Percentiles rank a stretch among this genome's conserved stretches.
Conservation (phyloP, 2,113 vertebrate genomes). For the Amblyopsis rosae region DNA sequence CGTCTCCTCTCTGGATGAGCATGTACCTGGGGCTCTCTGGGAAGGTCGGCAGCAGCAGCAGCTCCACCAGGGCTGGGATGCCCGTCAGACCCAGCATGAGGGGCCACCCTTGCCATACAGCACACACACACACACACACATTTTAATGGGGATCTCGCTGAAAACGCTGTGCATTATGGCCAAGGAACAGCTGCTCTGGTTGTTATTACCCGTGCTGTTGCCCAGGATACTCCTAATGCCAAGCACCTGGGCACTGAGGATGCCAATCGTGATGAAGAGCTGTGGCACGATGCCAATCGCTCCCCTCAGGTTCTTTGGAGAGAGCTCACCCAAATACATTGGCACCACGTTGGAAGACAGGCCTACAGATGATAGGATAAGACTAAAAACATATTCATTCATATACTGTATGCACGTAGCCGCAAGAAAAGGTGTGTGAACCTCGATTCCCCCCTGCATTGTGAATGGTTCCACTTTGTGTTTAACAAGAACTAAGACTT, state of each 20-base stretch:
- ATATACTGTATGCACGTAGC: too few species aligned
- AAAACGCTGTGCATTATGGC: background rate
- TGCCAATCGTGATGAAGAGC: conserved; percentile 92
- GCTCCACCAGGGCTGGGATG: conserved; percentile 82
- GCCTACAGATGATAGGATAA: conserved; percentile 68
- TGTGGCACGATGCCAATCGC: conserved; percentile 85
- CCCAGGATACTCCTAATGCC: conserved; percentile 84
- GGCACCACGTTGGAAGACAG: conserved; percentile 93
- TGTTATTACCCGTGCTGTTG: conserved; percentile 72
- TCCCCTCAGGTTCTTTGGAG: conserved; percentile 90
- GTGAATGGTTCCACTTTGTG: too few species aligned
- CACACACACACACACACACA: background rate
- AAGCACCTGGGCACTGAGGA: conserved; percentile 87
- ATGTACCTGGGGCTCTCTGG: conserved; percentile 91
- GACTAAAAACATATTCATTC: too few species aligned
- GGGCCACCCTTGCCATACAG: conserved; percentile 82
- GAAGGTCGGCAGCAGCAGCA: conserved; percentile 85
- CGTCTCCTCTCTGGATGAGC: conserved; percentile 84
- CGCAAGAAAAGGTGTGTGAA: too few species aligned
- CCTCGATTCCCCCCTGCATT: too few species aligned
- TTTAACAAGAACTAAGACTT: too few species aligned
- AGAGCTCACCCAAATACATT: conserved; percentile 94
- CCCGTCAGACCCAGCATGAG: conserved; percentile 86
- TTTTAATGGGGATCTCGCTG: background rate
- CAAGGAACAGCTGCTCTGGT: background rate